Evolutionary conservation across 2,113 vertebrate species (phyloP), one percentile per base, ranked within the genome.

Genomic region (Puffinus mauretanicus): DNA sequence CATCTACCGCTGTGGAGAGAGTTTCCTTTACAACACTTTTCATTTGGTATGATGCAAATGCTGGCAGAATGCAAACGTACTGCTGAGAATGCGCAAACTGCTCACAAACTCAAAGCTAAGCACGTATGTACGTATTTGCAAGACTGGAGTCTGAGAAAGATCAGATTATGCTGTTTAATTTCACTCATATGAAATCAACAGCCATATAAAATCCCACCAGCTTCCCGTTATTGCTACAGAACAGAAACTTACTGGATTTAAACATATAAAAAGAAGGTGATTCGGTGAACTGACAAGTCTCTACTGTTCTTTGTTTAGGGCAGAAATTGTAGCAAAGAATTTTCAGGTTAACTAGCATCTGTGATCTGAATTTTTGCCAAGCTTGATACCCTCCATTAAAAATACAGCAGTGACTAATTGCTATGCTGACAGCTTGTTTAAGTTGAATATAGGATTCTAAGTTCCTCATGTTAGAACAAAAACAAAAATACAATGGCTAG

Each of bases 391-490:
- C 20, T 24, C 40, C 25, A 2, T 73, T 84, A 67, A 67, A 95
- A 95, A 82, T 54, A n/a, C 1, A 7, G 16, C 34, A 71, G 47
- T 51, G 80, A 80, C 34, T 64, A 67, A 92, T 69, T 90, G 69
- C 20, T 82, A 3, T 82, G 86, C 47, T 96, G 93, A 96, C 96
- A 96, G 93, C 90, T 95, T 95, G 65, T 66, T 86, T 21, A 64
- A 88, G 57, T 80, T 95, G 79, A 95, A 73, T 66, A 75, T 93
- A 91, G 84, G 92, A 94, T 92, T 78, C 79, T 76, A 86, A 95
- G 79, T 78, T 97, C 85, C 89, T 97, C 57, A 3, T 51, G 71
- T 60, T 96, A 93, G 86, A 97, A 96, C 52, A 73, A 95, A 97
- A 95, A 38, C 89, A 94, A 93, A 96, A 97, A 62, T 84, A 93